Evolutionary conservation across 2,888 invertebrate species (phyloP).

Genomic region (Spilosoma lubricipeda): DNA sequence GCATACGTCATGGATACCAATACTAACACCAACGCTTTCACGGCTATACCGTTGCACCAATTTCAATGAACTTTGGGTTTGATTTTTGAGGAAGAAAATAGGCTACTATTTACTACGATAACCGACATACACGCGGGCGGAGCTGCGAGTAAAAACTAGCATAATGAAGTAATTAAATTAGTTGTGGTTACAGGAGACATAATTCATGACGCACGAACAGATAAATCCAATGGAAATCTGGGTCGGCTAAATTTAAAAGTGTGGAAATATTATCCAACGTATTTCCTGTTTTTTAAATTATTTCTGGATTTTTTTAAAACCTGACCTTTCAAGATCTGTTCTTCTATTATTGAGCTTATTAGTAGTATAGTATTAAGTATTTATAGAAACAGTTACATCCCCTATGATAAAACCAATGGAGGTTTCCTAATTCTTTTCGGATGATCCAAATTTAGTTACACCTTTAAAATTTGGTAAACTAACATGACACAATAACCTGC

Average conservation of each 20-base stretch:
- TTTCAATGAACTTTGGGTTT: neutral
- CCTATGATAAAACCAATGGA: neutral
- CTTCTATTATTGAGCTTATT: neutral
- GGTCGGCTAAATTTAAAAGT: neutral
- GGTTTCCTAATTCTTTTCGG: neutral
- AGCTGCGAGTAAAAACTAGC: too few species aligned
- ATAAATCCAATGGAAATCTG: neutral
- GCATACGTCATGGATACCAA: neutral
- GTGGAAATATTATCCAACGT: neutral
- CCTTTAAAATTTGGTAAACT: neutral
- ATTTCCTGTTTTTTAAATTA: neutral
- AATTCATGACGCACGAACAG: neutral
- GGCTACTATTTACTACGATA: too few species aligned
- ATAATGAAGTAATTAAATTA: neutral
- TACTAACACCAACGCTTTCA: neutral
- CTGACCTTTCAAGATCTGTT: neutral
- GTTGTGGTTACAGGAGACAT: neutral
- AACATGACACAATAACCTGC: neutral
- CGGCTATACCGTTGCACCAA: too few species aligned
- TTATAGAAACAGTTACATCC: neutral
- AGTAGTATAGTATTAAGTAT: too few species aligned
- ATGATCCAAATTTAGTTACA: neutral
- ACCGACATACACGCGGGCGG: too few species aligned
- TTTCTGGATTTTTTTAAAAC: neutral
- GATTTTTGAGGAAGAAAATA: too few species aligned